Conservation (phyloP, 2,888 invertebrate genomes). For the Nomada hirtipes region DNA sequence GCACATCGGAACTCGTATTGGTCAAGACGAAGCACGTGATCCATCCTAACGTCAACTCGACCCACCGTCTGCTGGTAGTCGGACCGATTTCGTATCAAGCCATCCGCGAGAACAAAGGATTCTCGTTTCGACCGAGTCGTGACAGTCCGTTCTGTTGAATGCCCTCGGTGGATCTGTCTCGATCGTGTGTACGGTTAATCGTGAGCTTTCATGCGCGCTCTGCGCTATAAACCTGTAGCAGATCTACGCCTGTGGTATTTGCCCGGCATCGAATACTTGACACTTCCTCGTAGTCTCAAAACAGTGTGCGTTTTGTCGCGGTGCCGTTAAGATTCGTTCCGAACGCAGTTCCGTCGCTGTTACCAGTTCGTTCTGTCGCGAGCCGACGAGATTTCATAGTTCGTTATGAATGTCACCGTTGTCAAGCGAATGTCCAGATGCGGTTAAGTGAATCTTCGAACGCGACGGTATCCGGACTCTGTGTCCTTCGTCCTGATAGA, state of each 20-base stretch:
- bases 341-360: neutral
- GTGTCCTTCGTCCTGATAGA: slow-evolving; percentile 6
- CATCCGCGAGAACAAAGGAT: slow-evolving; percentile 72
- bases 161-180: neutral
- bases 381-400: neutral
- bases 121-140: slow-evolving; percentile 6
- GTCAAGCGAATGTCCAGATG: neutral
- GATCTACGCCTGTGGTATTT: neutral
- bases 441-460: slow-evolving; percentile 35
- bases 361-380: neutral
- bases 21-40: slow-evolving; percentile 70
- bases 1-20: slow-evolving; percentile 62
- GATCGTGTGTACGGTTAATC: neutral
- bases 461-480: neutral
- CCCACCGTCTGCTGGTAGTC: slow-evolving; percentile 70
- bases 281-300: slow-evolving; percentile 33
- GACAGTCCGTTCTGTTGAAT: neutral
- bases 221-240: neutral
- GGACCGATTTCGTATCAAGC: slow-evolving; percentile 54
- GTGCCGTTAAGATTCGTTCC: neutral
- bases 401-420: neutral
- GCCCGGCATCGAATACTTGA: slow-evolving; percentile 45
- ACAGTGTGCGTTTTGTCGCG: slow-evolving; percentile 7
- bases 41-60: slow-evolving; percentile 59
- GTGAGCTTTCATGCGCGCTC: neutral